Base-by-base conservation (phyloP, 2,797 vertebrate genomes). In the Gila robusta region DNA sequence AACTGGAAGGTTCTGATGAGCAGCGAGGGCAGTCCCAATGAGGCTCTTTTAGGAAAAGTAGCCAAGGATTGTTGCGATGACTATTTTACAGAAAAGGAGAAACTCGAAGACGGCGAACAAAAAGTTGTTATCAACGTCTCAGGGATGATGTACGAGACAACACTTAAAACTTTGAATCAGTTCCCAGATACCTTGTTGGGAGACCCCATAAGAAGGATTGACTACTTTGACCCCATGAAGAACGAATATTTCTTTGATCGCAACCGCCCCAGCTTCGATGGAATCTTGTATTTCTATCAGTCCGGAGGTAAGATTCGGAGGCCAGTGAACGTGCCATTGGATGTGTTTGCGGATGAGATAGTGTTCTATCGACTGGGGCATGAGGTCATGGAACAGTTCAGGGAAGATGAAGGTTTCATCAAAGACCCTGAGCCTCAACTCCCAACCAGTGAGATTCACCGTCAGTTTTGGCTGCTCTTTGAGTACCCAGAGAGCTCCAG, bases 161-260 rank as follows among this genome's bases (percentile, higher is more conserved):
- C 97, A 89, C 97, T 98, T 88, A 97, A 97, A 93, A 99, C 98
- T 14, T 94, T 99, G n/a, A 95, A 92, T 87, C 97, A 97, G 91
- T 99, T 99, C 90, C 98, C 98, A 0, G 97, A 99, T 23, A 97
- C 98, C 1, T 93, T 99, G 56, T 95, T 99, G 0, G 98, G 98
- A 47, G 95, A 99, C 88, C 96, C 97, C 0, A 95, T 96, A 71
- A 99, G 97, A 93, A 95, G 98, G 91, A 96, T 98, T 89, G 95
- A 94, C 26, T 98, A 98, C 94, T 99, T 99, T 0, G 98, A 99
- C 92, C 97, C 97, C 9, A 98, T 99, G 97, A 98, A 91, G 90
- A 99, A 99, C 0, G 97, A 99, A 17, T 99, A 99, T 88, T 99
- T 99, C 92, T 99, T 99, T 82, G 98, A 99, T 84, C 94, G 98